These are phyloP conservation scores for Asarcornis scutulata DNA, from an alignment of 2,113 vertebrate genomes.

Conservation along the genomic window DNA sequence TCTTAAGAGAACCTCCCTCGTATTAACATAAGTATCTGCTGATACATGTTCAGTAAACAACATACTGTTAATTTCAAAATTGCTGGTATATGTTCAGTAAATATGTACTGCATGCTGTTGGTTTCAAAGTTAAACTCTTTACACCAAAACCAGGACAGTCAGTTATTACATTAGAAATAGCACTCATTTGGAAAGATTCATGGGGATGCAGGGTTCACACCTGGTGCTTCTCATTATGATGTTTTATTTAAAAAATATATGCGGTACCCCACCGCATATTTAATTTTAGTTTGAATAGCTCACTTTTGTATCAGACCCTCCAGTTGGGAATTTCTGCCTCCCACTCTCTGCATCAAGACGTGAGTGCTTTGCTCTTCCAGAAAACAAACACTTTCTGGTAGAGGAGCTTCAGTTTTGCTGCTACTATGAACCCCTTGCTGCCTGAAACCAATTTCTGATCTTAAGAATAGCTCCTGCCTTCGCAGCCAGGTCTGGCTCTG, in stretches of 20 bases:
- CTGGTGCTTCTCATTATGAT: background rate
- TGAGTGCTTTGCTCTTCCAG: background rate
- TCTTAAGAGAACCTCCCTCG: background rate
- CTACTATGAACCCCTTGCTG: background rate
- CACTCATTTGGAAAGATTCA: background rate
- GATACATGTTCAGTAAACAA: background rate
- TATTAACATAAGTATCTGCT: background rate
- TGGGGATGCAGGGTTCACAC: background rate
- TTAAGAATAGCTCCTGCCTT: background rate
- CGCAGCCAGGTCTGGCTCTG: background rate
- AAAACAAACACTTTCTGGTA: background rate
- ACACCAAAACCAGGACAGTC: background rate
- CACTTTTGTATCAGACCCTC: slow-evolving; percentile 5
- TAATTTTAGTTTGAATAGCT: slow-evolving; percentile 40
- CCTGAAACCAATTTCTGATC: background rate
- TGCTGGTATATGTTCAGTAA: background rate
- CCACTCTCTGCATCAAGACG: background rate
- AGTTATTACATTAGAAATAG: background rate
- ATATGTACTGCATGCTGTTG: rapidly evolving
- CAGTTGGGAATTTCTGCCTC: background rate
- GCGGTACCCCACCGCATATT: background rate
- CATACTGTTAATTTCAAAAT: background rate
- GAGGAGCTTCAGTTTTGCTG: background rate
- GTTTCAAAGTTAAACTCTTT: background rate
- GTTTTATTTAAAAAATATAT: background rate